Percentiles rank a stretch among this genome's conserved stretches.
These are phyloP conservation scores for Anguilla megastoma DNA, from an alignment of 2,797 vertebrate genomes.

Conservation along the genomic window DNA sequence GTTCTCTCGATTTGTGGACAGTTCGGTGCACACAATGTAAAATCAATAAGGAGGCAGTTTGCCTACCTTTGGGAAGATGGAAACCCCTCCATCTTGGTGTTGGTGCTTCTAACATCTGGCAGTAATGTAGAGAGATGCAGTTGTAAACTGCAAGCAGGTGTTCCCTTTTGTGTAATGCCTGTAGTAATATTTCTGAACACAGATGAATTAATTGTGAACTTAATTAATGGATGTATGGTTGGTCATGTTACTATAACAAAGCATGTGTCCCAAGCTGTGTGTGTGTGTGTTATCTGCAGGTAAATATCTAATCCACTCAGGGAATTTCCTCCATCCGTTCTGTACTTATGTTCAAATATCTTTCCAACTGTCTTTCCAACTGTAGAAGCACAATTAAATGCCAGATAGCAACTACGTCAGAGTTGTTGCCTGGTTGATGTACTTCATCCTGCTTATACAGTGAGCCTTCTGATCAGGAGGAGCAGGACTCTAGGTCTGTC, in stretches of 20 bases:
- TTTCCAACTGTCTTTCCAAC: background rate
- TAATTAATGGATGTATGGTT: background rate
- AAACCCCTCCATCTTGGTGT: background rate
- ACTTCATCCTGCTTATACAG: background rate
- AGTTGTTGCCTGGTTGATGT: background rate
- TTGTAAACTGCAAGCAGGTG: background rate
- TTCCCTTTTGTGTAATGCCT: background rate
- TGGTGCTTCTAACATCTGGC: background rate
- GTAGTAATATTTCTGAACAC: background rate
- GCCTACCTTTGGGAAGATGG: background rate
- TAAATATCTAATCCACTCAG: conserved; percentile 18
- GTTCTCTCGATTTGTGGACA: background rate
- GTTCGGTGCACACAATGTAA: background rate
- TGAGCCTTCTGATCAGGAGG: background rate
- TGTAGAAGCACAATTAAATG: conserved; percentile 8
- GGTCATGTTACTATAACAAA: background rate
- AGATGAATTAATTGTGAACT: background rate
- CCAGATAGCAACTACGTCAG: background rate
- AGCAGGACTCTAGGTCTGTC: background rate
- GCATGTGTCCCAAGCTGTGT: background rate
- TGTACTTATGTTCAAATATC: background rate
- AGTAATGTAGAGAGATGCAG: background rate
- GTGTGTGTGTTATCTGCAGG: conserved; percentile 15
- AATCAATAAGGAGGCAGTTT: background rate
- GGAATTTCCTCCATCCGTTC: background rate